phyloP scores from a whole-genome alignment of 2,113 vertebrate genomes.

The Sorex araneus region DNA sequence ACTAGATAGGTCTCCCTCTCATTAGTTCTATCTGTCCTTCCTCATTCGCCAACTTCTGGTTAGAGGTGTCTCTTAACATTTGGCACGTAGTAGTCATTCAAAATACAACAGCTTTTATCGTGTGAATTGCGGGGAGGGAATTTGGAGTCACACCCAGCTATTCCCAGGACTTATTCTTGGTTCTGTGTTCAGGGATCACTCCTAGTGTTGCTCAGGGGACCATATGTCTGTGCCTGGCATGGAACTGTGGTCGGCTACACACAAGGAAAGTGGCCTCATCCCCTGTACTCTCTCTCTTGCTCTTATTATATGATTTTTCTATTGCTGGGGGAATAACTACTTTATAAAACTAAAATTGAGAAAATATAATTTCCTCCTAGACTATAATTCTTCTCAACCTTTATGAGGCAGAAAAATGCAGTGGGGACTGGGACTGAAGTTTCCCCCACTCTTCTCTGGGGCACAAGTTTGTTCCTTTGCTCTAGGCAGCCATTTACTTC shows the following conservation, averaged over 20 bases:
- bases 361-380: background rate
- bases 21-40: no score
- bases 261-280: no score
- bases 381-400: background rate
- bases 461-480: background rate
- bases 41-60: background rate
- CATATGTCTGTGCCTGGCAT: no score
- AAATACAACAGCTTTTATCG: background rate
- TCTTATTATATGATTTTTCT: background rate
- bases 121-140: no score
- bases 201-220: no score
- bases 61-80: background rate
- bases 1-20: no score
- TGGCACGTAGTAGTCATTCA: background rate
- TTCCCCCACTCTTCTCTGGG: background rate
- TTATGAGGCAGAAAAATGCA: background rate
- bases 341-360: slow-evolving; percentile 11
- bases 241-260: no score
- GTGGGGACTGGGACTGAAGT: background rate
- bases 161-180: no score
- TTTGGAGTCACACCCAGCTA: no score
- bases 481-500: background rate
- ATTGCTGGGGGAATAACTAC: background rate
- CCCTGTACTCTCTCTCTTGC: no score
- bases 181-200: no score